Evolutionary conservation across 2,113 vertebrate genomes (phyloP).

Genomic region (Aleadryas rufinucha): DNA sequence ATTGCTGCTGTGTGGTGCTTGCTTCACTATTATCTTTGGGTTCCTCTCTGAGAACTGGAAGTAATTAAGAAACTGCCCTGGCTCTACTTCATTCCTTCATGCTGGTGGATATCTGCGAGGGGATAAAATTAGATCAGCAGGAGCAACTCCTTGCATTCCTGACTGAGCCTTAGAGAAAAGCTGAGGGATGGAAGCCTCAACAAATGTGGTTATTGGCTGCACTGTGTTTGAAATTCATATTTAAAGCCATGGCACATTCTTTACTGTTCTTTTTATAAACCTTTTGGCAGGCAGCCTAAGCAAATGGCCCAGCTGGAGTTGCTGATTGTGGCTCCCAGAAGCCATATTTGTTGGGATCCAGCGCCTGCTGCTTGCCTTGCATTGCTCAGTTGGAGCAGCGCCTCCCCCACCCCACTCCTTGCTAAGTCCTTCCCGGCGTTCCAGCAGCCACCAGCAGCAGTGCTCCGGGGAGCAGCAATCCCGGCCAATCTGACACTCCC

Average conservation of each 20-base stretch:
- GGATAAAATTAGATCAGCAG: conserved; percentile 41
- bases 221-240: conserved; percentile 20
- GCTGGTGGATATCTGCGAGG: neutral
- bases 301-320: conserved; percentile 59
- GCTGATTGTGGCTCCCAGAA: conserved; percentile 33
- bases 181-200: conserved; percentile 10
- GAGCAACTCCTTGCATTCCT: conserved; percentile 41
- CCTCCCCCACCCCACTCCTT: neutral
- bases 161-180: conserved; percentile 19
- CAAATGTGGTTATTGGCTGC: conserved; percentile 50
- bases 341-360: conserved; percentile 10
- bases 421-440: neutral
- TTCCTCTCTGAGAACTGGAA: conserved; percentile 2
- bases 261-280: conserved; percentile 56
- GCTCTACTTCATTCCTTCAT: conserved; percentile 1
- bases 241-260: conserved; percentile 49
- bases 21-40: neutral
- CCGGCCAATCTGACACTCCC: neutral
- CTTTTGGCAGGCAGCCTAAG: conserved; percentile 48
- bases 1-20: neutral
- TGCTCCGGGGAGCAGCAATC: neutral
- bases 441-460: neutral
- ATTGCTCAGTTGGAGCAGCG: neutral
- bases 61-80: neutral
- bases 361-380: neutral